Evolutionary conservation across 2,888 invertebrate species (phyloP), one percentile per base, ranked within the genome.

Genomic region (Tipula unca): DNA sequence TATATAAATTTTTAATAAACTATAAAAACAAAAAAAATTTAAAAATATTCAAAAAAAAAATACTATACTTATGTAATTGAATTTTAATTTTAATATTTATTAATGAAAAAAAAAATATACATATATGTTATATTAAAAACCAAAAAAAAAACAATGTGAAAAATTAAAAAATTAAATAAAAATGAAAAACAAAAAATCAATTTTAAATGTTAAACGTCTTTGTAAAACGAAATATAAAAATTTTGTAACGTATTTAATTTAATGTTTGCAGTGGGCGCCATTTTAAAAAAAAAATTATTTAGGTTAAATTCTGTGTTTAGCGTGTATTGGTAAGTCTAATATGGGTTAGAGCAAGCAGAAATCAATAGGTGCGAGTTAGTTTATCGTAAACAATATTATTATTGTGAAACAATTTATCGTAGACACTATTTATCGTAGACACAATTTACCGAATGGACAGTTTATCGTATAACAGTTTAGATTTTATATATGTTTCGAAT

Each of bases 181-280:
- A 83, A 17, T n/a, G 17, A 83, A n/a, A 83, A 83, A 83, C 13
- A 32, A 83, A 83, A 83, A 83, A 83, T 35, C 35, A 29, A 83
- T 84, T 84, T 84, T 84, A 36, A 84, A 84, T 84, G 84, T 84
- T 84, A 36, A 84, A 32, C 84, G 84, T 84, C 84, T 84, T 84
- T 84, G 84, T 84, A 84, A 83, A 83, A 83, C 29, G 35, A 36
- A 36, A 84, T 36, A 84, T 84, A 84, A 36, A 25, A 10, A 17
- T 39, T 84, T 84, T 36, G 20, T 32, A 36, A 35, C 35, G 20
- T 36, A 36, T 84, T 84, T 84, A 84, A 39, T 25, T 13, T 84
- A 36, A 17, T 36, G n/a, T 35, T 4, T 14, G 29, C 17, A 8
- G 35, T 17, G 20, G 36, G 25, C 1, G 91, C 69, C 69, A 69